Evolutionary conservation across 2,888 invertebrate genomes (phyloP), one percentile per base, ranked within the genome.

Genomic region (Busseola fusca): DNA sequence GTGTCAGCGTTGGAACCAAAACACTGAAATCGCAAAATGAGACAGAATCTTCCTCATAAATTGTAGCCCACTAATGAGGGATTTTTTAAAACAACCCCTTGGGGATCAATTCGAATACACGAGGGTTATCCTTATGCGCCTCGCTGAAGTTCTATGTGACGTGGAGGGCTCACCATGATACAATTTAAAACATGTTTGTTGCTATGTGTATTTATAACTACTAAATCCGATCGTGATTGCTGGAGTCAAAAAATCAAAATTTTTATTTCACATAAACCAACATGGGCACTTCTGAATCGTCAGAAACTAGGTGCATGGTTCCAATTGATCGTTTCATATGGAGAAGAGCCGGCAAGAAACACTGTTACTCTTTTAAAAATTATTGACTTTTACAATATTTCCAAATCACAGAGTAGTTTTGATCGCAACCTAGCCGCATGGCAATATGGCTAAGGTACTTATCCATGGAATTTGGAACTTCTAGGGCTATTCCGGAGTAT

Each of bases 31-130:
- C 30, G 0, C 16, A 75, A 74, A 74, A 66, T 52, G 40, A 59
- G 50, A 52, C n/a, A 16, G 10, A 52, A 64, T 42, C 18, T 40
- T 59, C n/a, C 37, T 21, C 37, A 54, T 30, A 67, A 54, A 68
- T 54, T 59, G 21, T 76, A 68, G 59, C 42, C 34, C 21, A 30
- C 52, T 59, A 67, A 68, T 45, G 37, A 59, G 73, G 45, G 7
- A 16, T 59, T 76, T 56, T 73, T 75, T 52, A 6, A 73, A 68
- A 76, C 76, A 76, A 68, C 76, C 58, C 68, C 58, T 59, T 40
- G 10, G 45, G 68, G 76, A 54, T 48, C 30, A 30, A 59, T 76
- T 59, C 21, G 21, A 40, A 50, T 54, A 52, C 30, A 40, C 10
- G 30, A 76, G 52, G 58, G 76, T 59, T 16, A 40, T 30, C 14